Percentiles rank a stretch among this genome's conserved stretches.
Conservation (phyloP, 2,888 invertebrate genomes). For the Podabrus alpinus region DNA sequence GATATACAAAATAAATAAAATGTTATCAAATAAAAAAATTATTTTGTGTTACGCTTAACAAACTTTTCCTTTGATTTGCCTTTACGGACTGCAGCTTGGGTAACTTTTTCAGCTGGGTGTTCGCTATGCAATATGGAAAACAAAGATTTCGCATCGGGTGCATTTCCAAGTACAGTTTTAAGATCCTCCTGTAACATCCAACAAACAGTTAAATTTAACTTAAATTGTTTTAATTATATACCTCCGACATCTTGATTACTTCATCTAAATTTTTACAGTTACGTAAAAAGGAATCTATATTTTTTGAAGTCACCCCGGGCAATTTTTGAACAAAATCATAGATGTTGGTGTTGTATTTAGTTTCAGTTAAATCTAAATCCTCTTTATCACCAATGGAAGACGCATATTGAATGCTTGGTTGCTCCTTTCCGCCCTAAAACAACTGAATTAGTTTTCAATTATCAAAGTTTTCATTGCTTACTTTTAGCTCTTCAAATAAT, state of each 20-base stretch:
- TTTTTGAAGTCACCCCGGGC: slow-evolving; percentile 88
- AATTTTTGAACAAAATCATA: slow-evolving; percentile 77
- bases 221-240: slow-evolving; percentile 43
- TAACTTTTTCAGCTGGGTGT: slow-evolving; percentile 60
- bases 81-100: slow-evolving; percentile 44
- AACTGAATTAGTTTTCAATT: slow-evolving; percentile 23
- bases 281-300: slow-evolving; percentile 76
- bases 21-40: not conserved
- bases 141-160: slow-evolving; percentile 68
- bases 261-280: slow-evolving; percentile 71
- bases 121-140: slow-evolving; percentile 73
- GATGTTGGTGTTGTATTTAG: slow-evolving; percentile 63
- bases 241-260: slow-evolving; percentile 63
- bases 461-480: slow-evolving; percentile 45
- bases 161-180: slow-evolving; percentile 71
- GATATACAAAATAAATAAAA: slow-evolving; percentile 9
- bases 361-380: slow-evolving; percentile 57
- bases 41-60: slow-evolving; percentile 22
- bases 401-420: slow-evolving; percentile 78
- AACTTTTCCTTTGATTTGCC: slow-evolving; percentile 37
- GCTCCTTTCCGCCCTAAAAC: slow-evolving; percentile 73
- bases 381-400: slow-evolving; percentile 72
- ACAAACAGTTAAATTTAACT: slow-evolving; percentile 15
- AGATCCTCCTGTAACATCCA: slow-evolving; percentile 66
- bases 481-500: slow-evolving; percentile 93